These are phyloP conservation scores for Mellivora capensis DNA, from an alignment of 2,113 vertebrate species.

Conservation along the genomic window DNA sequence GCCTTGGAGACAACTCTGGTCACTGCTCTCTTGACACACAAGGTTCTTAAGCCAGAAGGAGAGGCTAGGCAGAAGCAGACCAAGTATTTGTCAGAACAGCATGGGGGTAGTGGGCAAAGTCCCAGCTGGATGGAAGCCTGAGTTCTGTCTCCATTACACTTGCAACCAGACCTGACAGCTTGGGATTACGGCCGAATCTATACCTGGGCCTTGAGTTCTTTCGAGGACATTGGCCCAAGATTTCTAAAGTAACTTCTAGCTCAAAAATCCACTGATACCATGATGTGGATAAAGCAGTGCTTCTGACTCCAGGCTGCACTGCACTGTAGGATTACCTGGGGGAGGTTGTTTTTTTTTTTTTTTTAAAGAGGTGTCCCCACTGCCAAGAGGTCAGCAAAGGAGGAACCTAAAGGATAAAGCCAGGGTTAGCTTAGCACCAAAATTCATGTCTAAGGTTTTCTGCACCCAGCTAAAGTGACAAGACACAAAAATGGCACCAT, in stretches of 20 bases:
- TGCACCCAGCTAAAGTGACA: neutral
- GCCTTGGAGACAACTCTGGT: neutral
- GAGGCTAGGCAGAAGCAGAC: neutral
- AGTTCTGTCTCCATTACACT: neutral
- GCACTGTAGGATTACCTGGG: neutral
- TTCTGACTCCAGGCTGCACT: neutral
- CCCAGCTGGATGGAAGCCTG: neutral
- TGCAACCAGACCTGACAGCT: neutral
- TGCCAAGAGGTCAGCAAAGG: neutral
- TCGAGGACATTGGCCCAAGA: neutral
- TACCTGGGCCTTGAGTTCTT: neutral
- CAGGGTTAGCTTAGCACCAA: neutral
- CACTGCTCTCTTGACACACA: neutral
- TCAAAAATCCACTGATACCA: neutral
- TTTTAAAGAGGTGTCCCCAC: neutral
- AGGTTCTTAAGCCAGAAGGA: neutral
- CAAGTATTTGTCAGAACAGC: neutral
- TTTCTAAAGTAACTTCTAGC: neutral
- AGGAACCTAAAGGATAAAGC: neutral
- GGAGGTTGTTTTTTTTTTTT: too few relatives aligned
- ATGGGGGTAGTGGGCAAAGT: fast-evolving
- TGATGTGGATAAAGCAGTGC: neutral
- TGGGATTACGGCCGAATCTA: neutral
- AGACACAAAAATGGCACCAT: neutral
- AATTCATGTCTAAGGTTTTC: neutral